These are phyloP conservation scores for Sisyra nigra DNA, from an alignment of 2,888 invertebrate species.

Conservation along the genomic window DNA sequence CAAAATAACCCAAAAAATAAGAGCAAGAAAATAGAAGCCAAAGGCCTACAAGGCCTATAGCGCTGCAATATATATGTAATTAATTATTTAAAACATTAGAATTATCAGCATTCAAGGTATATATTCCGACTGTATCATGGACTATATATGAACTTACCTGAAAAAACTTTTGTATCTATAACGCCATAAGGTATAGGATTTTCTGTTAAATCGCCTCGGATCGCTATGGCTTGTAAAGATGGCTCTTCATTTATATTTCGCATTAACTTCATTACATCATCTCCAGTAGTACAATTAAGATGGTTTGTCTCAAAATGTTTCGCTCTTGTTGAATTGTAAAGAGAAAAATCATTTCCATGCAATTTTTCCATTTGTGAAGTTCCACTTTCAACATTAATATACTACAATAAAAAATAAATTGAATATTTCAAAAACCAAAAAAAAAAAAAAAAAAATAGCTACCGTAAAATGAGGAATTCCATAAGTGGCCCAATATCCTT, in stretches of 20 bases:
- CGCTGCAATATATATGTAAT: too few species aligned
- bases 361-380: not conserved
- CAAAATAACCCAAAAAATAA: too few species aligned
- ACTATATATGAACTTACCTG: too few species aligned
- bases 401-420: not conserved
- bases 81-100: too few species aligned
- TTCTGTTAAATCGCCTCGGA: constrained; percentile 21
- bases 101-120: too few species aligned
- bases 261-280: constrained; percentile 34
- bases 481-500: constrained; percentile 59
- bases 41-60: too few species aligned
- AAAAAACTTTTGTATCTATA: constrained; percentile 37
- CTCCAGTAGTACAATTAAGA: constrained; percentile 33
- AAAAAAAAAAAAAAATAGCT: constrained; percentile 7
- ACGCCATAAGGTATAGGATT: constrained; percentile 30
- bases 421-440: not conserved
- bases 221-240: constrained; percentile 13
- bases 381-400: not conserved
- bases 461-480: constrained; percentile 38
- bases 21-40: too few species aligned
- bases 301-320: constrained; percentile 3
- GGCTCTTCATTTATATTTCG: constrained; percentile 22
- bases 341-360: not conserved
- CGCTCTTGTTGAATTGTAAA: not conserved
- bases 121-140: too few species aligned